These are phyloP conservation scores for Beroe forskalii DNA, from an alignment of 37 sponge, comb jelly and placozoan genomes.

Conservation along the genomic window DNA sequence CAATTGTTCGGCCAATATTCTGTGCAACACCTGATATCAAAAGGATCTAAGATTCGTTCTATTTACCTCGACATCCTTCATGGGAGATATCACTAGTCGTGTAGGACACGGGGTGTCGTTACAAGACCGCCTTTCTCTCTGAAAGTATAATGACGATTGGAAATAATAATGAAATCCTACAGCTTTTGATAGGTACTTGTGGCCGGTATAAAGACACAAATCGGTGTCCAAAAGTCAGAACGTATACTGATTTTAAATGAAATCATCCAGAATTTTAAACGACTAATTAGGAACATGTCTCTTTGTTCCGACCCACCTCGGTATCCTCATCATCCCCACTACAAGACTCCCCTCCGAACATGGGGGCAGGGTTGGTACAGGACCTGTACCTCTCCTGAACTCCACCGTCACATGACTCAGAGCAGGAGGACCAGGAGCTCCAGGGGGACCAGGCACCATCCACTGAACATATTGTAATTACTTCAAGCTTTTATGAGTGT, in stretches of 20 bases:
- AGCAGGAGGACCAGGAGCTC: slow-evolving; percentile 14
- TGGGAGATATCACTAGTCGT: neutral
- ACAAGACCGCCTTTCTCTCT: slow-evolving; percentile 34
- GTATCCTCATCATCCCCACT: neutral
- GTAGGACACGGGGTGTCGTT: slow-evolving; percentile 12
- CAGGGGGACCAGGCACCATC: slow-evolving; percentile 30
- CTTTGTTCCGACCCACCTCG: too few species aligned
- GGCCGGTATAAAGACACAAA: too few species aligned
- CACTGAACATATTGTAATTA: neutral
- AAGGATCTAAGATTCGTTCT: too few species aligned
- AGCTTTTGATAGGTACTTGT: too few species aligned
- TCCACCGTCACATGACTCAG: slow-evolving; percentile 27
- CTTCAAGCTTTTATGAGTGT: too few species aligned
- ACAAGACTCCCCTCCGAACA: slow-evolving; percentile 35
- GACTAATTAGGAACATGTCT: too few species aligned
- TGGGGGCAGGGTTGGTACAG: slow-evolving; percentile 37
- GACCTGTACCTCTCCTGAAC: neutral
- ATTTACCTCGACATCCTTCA: neutral
- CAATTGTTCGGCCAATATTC: too few species aligned
- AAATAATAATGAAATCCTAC: too few species aligned
- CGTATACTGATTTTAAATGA: too few species aligned
- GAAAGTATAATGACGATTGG: neutral
- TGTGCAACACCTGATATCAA: too few species aligned
- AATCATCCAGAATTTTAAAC: too few species aligned
- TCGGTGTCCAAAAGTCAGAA: too few species aligned